These are phyloP conservation scores for Megathymus violae DNA, from an alignment of 1,140 invertebrate genomes.

Conservation along the genomic window DNA sequence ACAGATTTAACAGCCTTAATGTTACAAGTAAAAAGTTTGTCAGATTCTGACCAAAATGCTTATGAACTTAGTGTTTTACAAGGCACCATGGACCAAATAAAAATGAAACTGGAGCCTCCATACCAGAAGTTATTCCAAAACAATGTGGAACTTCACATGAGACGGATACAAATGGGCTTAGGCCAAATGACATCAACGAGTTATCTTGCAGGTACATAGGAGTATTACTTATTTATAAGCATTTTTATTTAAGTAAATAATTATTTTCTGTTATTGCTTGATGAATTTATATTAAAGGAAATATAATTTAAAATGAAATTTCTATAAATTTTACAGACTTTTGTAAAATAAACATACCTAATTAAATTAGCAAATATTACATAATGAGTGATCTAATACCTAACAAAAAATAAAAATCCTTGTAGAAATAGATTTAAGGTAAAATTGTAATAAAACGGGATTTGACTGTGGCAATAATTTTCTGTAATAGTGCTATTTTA, in stretches of 20 bases:
- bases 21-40: constrained; percentile 96
- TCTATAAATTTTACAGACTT: constrained; percentile 19
- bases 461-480: constrained; percentile 14
- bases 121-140: constrained; percentile 95
- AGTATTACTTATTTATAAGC: constrained; percentile 29
- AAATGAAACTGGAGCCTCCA: constrained; percentile 89
- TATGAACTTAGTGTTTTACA: constrained; percentile 97
- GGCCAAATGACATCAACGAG: constrained; percentile 78
- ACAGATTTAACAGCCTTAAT: constrained; percentile 95
- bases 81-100: constrained; percentile 95
- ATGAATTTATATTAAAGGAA: constrained; percentile 31
- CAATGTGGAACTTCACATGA: constrained; percentile 95
- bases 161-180: constrained; percentile 94
- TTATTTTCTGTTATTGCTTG: constrained; percentile 37
- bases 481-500: constrained; percentile 20
- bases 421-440: constrained; percentile 3
- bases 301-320: constrained; percentile 12
- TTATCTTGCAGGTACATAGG: constrained; percentile 61
- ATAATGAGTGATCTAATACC: background rate
- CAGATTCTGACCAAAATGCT: constrained; percentile 94
- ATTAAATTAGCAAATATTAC: constrained; percentile 8
- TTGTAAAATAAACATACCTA: constrained; percentile 7
- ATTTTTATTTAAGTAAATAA: constrained; percentile 35
- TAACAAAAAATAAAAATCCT: constrained; percentile 2
- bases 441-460: constrained; percentile 7